Conservation (phyloP, 2,888 invertebrate species). For the Unio delphinus region DNA sequence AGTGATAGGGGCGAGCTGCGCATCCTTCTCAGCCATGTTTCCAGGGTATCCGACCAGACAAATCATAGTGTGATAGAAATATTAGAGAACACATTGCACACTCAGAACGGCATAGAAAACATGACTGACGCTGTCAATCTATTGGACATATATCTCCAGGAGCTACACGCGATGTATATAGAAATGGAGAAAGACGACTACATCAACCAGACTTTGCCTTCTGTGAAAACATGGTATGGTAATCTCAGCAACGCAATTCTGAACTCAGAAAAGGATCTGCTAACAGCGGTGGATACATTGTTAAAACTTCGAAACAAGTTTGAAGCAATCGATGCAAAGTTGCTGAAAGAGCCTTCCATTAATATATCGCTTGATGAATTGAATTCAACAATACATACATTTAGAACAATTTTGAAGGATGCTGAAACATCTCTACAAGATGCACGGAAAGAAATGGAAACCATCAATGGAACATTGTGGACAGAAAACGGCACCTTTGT, state of each 20-base stretch:
- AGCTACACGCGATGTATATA: conserved; percentile 5
- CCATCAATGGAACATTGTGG: conserved; percentile 1
- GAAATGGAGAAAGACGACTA: conserved; percentile 9
- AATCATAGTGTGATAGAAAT: no score
- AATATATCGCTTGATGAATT: conserved; percentile 9
- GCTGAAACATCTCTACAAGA: neutral
- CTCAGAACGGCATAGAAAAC: no score
- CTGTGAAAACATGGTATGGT: neutral
- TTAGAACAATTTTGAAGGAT: neutral
- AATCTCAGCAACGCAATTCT: neutral
- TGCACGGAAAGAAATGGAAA: neutral
- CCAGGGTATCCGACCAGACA: no score
- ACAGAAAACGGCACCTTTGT: no score
- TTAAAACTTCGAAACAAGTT: neutral
- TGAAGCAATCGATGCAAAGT: neutral
- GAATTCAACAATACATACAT: neutral
- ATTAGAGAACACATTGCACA: no score
- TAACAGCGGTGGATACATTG: neutral
- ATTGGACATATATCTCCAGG: neutral
- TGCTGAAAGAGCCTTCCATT: conserved; percentile 2
- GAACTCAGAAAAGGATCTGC: no score
- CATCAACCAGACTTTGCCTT: conserved; percentile 3
- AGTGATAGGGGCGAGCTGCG: no score
- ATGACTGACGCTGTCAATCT: no score
- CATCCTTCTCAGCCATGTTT: no score